phyloP scores from a whole-genome alignment of 2,797 vertebrate genomes.

The Trichosurus vulpecula region DNA sequence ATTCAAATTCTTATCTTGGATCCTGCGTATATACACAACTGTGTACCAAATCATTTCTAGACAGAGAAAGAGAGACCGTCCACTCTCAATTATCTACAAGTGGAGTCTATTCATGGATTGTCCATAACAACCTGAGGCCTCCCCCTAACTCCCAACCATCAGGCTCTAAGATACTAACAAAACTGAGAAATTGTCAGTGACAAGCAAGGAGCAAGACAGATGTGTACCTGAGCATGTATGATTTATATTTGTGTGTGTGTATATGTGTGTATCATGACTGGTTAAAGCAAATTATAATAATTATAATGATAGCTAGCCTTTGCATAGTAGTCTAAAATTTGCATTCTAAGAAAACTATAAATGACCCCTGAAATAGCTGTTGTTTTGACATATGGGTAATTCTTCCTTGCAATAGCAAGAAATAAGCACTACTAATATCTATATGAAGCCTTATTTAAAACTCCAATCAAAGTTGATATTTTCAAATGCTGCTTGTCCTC shows the following conservation, averaged over 20 bases:
- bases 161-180: not conserved
- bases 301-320: not conserved
- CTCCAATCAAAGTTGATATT: not conserved
- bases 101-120: conserved; percentile 17
- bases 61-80: not conserved
- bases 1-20: conserved; percentile 60
- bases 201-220: not conserved
- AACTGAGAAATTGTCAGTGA: conserved; percentile 16
- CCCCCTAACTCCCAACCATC: not conserved
- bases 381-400: not conserved
- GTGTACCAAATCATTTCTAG: conserved; percentile 37
- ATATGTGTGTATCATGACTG: not conserved
- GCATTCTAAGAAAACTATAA: not conserved
- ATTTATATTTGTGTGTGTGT: not conserved
- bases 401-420: not conserved
- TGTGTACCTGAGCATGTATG: not conserved
- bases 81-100: conserved; percentile 14
- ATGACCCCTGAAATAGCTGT: not conserved
- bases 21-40: conserved; percentile 57
- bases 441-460: not conserved
- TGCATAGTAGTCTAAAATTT: not conserved
- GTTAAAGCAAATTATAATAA: not conserved
- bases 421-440: not conserved
- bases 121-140: conserved; percentile 43
- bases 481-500: not conserved